phyloP scores from a whole-genome alignment of 2,888 invertebrate genomes.

The Rotaria macrura region DNA sequence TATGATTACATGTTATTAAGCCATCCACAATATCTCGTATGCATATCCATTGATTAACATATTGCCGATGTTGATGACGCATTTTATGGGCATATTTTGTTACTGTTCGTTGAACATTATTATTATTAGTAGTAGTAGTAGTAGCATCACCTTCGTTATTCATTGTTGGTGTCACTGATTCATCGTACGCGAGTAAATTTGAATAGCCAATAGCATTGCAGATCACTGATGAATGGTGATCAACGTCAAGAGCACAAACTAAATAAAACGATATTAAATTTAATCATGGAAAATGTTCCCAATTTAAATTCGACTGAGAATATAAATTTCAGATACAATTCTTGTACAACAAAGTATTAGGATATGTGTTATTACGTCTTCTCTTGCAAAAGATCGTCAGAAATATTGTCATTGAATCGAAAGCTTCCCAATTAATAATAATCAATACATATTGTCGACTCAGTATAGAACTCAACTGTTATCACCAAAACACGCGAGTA shows the following conservation, averaged over 20 bases:
- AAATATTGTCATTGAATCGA: too few relatives aligned
- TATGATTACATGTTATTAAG: slow-evolving; percentile 1
- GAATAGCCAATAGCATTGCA: not conserved
- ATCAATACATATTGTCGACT: too few relatives aligned
- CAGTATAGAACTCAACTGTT: too few relatives aligned
- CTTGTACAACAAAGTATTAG: too few relatives aligned
- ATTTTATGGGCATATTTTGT: slow-evolving; percentile 7
- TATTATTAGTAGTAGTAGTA: not conserved
- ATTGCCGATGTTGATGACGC: not conserved
- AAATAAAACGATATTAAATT: not conserved
- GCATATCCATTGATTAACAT: slow-evolving; percentile 11
- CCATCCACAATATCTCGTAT: slow-evolving; percentile 2
- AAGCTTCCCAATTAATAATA: too few relatives aligned
- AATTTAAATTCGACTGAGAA: too few relatives aligned
- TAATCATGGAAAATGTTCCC: too few relatives aligned
- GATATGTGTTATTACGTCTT: too few relatives aligned
- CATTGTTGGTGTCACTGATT: not conserved
- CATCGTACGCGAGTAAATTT: not conserved
- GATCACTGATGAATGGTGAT: not conserved
- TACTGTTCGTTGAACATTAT: not conserved
- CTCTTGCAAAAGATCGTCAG: too few relatives aligned
- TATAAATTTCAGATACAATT: too few relatives aligned
- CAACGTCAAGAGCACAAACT: not conserved
- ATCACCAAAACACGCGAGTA: too few relatives aligned
- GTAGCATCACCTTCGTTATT: not conserved